A percentile compares a stretch with the other conserved stretches of the same genome.
Evolutionary conservation across 2,888 invertebrate genomes (phyloP).

Genomic region (Volucella inanis): DNA sequence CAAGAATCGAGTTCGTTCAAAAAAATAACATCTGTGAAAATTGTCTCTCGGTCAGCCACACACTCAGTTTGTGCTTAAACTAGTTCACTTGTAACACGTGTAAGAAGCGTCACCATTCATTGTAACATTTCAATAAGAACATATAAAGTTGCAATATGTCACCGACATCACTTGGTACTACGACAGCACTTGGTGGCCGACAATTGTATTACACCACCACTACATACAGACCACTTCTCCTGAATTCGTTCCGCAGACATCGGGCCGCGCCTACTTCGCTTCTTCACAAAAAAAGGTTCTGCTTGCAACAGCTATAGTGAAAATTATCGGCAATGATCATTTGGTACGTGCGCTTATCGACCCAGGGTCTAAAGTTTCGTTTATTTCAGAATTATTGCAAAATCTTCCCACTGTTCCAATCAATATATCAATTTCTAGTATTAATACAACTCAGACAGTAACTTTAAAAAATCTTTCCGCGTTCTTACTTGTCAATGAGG

Average conservation of each 20-base stretch:
- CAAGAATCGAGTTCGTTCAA: no score
- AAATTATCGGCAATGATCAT: neutral
- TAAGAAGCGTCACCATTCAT: constrained; percentile 1
- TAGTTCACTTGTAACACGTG: neutral
- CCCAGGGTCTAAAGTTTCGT: no score
- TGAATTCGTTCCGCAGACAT: neutral
- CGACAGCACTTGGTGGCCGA: neutral
- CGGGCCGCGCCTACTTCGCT: neutral
- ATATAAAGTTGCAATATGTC: no score
- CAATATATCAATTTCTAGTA: no score
- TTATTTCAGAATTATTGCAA: no score
- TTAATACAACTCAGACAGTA: no score
- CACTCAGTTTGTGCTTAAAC: neutral
- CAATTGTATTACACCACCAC: neutral
- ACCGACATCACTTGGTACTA: no score
- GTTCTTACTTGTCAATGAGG: no score
- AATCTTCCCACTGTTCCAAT: no score
- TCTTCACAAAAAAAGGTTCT: neutral
- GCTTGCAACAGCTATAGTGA: neutral
- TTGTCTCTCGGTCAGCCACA: neutral
- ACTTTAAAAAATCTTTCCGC: no score
- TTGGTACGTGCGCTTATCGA: no score
- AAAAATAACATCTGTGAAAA: neutral
- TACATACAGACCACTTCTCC: neutral
- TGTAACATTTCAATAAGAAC: neutral